Conservation (phyloP, 2,888 invertebrate genomes). For the Pollenia labialis region DNA sequence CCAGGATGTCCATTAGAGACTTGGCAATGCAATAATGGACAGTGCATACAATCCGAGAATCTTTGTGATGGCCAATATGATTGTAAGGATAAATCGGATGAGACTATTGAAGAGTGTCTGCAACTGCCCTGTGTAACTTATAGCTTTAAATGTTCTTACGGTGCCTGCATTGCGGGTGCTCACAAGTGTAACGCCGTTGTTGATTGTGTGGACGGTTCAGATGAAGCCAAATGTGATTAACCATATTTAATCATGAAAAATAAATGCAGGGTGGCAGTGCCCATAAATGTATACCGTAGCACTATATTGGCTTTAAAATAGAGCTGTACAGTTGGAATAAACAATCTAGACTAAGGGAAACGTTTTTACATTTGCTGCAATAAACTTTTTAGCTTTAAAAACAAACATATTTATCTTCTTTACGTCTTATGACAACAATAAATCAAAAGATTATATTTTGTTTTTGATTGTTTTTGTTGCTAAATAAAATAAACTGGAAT, state of each 20-base stretch:
- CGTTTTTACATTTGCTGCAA: no score
- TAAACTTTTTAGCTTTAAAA: no score
- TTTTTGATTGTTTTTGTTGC: no score
- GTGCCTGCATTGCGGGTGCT: constrained; percentile 75
- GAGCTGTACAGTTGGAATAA: no score
- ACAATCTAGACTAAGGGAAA: no score
- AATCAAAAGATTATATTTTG: no score
- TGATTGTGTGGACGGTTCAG: constrained; percentile 74
- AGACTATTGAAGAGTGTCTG: constrained; percentile 78
- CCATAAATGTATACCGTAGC: background rate
- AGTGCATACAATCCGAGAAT: constrained; percentile 77
- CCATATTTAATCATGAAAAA: constrained; percentile 21
- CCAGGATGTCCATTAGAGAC: constrained; percentile 43
- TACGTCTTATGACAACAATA: no score
- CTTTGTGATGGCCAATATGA: constrained; percentile 79
- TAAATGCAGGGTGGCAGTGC: constrained; percentile 62
- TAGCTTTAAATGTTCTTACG: constrained; percentile 82
- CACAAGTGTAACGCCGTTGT: constrained; percentile 68
- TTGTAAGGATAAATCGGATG: constrained; percentile 81
- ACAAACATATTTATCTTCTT: no score
- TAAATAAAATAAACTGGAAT: no score
- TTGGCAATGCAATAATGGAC: constrained; percentile 78
- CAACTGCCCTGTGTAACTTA: constrained; percentile 84
- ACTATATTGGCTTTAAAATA: no score
- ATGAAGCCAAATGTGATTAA: constrained; percentile 70